phyloP scores from a whole-genome alignment of 2,797 vertebrate genomes.

The Eulemur rubriventer region DNA sequence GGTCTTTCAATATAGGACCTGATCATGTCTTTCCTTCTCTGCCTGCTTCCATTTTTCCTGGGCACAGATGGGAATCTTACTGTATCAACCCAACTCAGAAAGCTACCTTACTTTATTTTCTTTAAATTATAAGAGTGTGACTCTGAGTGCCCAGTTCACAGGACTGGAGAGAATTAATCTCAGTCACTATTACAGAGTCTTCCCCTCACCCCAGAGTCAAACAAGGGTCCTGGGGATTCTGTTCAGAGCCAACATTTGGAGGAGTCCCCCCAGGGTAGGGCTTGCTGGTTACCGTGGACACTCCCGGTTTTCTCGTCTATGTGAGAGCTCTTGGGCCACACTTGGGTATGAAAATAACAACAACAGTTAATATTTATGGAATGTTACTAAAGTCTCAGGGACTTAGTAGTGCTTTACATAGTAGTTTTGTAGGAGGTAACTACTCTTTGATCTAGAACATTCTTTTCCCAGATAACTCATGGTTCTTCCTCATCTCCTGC shows the following conservation, averaged over 20 bases:
- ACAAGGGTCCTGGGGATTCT: neutral
- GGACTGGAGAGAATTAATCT: neutral
- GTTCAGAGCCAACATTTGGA: neutral
- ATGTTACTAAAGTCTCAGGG: neutral
- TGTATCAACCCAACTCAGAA: neutral
- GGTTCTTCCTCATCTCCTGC: neutral
- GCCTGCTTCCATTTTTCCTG: neutral
- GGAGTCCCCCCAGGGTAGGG: neutral
- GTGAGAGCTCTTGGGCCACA: neutral
- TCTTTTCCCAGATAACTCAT: neutral
- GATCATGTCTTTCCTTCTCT: neutral
- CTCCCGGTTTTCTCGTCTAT: neutral
- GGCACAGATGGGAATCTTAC: neutral
- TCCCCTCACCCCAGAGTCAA: neutral
- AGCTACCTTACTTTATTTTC: neutral
- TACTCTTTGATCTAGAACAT: constrained; percentile 12
- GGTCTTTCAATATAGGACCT: neutral
- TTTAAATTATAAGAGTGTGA: neutral
- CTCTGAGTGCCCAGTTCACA: neutral
- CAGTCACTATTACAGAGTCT: neutral
- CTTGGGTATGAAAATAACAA: neutral
- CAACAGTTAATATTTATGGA: neutral
- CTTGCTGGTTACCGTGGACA: neutral
- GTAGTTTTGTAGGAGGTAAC: neutral
- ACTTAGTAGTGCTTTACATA: neutral